These are phyloP conservation scores for Conopomorpha cramerella DNA, from an alignment of 1,140 invertebrate species.

Conservation along the genomic window DNA sequence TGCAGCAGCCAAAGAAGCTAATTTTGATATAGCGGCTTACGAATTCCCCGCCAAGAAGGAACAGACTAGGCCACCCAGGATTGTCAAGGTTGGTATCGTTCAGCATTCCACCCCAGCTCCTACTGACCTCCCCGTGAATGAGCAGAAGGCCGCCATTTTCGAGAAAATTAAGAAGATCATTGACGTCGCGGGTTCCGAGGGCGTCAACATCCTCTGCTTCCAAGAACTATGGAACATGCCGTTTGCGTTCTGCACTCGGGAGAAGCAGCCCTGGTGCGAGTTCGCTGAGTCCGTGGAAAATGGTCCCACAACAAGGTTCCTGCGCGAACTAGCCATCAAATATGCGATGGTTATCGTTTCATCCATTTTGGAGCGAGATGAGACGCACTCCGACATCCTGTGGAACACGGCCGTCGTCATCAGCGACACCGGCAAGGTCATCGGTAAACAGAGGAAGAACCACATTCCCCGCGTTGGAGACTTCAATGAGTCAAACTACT, in stretches of 20 bases:
- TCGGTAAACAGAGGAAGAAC: conserved; percentile 97
- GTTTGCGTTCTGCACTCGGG: conserved; percentile 97
- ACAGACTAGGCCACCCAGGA: conserved; percentile 72
- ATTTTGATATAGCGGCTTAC: conserved; percentile 83
- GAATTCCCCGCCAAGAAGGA: conserved; percentile 66
- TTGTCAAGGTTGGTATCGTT: conserved; percentile 86
- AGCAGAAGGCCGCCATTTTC: conserved; percentile 84
- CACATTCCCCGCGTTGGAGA: conserved; percentile 97
- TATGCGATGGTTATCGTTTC: conserved; percentile 96
- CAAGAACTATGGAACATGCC: conserved; percentile 99
- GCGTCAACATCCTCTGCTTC: conserved; percentile 92
- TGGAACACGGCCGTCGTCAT: conserved; percentile 98
- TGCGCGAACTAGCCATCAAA: conserved; percentile 79
- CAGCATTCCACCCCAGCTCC: conserved; percentile 87
- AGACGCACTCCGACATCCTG: conserved; percentile 82
- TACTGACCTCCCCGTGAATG: conserved; percentile 75
- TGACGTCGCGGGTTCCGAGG: conserved; percentile 76
- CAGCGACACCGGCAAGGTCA: conserved; percentile 81
- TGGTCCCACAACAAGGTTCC: conserved; percentile 86
- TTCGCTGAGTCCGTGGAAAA: conserved; percentile 92
- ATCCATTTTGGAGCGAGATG: conserved; percentile 94
- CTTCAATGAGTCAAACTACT: conserved; percentile 99
- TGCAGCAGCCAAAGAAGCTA: conserved; percentile 48
- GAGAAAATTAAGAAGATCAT: conserved; percentile 81
- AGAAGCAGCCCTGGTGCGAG: conserved; percentile 96